phyloP scores from a whole-genome alignment of 2,888 invertebrate genomes.

The Sepiola atlantica region DNA sequence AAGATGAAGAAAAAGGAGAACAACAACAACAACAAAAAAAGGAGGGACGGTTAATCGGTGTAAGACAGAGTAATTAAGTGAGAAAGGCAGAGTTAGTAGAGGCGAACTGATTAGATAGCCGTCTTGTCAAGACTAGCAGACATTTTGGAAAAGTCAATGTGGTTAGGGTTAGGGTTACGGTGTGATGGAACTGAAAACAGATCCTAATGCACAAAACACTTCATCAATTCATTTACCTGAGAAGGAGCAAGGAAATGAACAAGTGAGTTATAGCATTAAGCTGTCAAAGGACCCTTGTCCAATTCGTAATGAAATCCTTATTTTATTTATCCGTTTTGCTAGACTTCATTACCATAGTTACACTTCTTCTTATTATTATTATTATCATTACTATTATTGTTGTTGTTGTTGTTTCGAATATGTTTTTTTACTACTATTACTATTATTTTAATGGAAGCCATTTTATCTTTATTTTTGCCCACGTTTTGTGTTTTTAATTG shows the following conservation, averaged over 20 bases:
- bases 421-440: not conserved
- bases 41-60: not conserved
- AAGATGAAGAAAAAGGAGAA: not conserved
- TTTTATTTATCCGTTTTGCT: not conserved
- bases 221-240: conserved; percentile 22
- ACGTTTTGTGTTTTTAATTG: not conserved
- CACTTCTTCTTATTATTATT: not conserved
- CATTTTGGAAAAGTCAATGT: not conserved
- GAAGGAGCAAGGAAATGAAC: conserved; percentile 8
- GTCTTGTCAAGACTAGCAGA: not conserved
- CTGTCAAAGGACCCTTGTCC: not conserved
- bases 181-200: not conserved
- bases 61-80: not conserved
- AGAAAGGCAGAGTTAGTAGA: not conserved
- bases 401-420: not conserved
- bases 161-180: not conserved
- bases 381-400: not conserved
- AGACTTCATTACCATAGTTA: not conserved
- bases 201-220: not conserved
- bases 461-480: not conserved
- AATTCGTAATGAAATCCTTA: not conserved
- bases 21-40: not conserved
- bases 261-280: conserved; percentile 21
- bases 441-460: conserved; percentile 4
- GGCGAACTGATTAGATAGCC: conserved; percentile 4